phyloP scores from a whole-genome alignment of 2,888 invertebrate species.

The Ypsolopha sequella region DNA sequence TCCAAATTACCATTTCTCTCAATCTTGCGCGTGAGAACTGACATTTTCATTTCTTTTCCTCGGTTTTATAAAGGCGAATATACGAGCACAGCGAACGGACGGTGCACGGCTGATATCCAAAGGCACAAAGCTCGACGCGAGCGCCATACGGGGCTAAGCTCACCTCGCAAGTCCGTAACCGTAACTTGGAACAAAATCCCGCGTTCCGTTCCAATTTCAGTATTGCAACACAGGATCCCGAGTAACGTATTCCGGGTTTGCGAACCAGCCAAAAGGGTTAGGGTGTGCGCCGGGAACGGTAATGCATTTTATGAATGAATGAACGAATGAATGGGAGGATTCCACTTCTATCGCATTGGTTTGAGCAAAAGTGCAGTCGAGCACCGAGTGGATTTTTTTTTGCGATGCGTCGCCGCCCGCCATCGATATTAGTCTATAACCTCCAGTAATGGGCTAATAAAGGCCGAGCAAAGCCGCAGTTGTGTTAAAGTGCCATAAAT shows the following conservation, averaged over 20 bases:
- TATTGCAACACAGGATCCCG: slow-evolving; percentile 43
- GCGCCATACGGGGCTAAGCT: slow-evolving; percentile 34
- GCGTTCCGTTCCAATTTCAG: slow-evolving; percentile 42
- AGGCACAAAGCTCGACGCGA: slow-evolving; percentile 18
- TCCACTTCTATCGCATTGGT: slow-evolving; percentile 50
- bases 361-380: slow-evolving; percentile 37
- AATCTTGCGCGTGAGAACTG: slow-evolving; percentile 8
- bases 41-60: slow-evolving; percentile 29
- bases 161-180: slow-evolving; percentile 31
- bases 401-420: neutral
- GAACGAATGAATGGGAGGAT: slow-evolving; percentile 53
- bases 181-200: slow-evolving; percentile 51
- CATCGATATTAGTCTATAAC: slow-evolving; percentile 2
- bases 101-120: slow-evolving; percentile 19
- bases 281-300: slow-evolving; percentile 30
- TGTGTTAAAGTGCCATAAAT: neutral
- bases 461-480: neutral
- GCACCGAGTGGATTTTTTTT: slow-evolving; percentile 13
- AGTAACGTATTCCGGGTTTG: slow-evolving; percentile 46
- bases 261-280: slow-evolving; percentile 35
- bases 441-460: neutral
- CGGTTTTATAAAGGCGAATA: slow-evolving; percentile 41
- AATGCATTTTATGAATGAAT: slow-evolving; percentile 64
- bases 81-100: slow-evolving; percentile 17
- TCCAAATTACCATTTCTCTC: slow-evolving; percentile 5